Base-by-base conservation (phyloP, 2,888 invertebrate species). In the Balanococcus diminutus region DNA sequence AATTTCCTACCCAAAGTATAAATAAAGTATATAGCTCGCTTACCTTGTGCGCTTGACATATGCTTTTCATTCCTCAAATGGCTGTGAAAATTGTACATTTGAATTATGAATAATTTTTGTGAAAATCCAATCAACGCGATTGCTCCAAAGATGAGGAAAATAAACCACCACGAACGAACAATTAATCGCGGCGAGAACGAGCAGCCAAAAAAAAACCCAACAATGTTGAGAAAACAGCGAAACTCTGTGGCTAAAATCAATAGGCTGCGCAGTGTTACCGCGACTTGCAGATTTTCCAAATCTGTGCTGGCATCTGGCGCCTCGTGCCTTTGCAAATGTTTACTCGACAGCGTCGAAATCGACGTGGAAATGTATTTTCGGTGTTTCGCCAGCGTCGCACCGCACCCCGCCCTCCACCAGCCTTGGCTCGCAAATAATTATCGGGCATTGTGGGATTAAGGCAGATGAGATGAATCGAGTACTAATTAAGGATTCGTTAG, bases 41-140 rank as follows among this genome's bases (percentile, higher is more conserved):
- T 84, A 84, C 84, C 84, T 84, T 67, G 36, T 72, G 67, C 39
- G 28, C 72, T 72, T 84, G 84, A 36, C 84, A 84, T 84, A 72
- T 25, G 36, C 67, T 72, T 67, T 84, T 84, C 84, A 84, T 84
- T 84, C 84, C 84, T 84, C 25, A 72, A 67, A 25, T 36, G 39
- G 28, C 72, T 36, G 84, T 39, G 46, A 61, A 72, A 67, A 84
- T 39, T 61, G 84, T 72, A 36, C 84, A 84, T 84, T 84, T 84
- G 84, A 84, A 72, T 19, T 81, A 46, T 28, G 22, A n/a, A 81
- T 46, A 79, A 31, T 36, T 79, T 36, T 79, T 19, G n/a, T n/a
- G 9, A 32, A 31, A 28, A 67, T n/a, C 67, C 28, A 67, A 67
- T 67, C n/a, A n/a, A 28, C 14, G 28, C 28, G 28, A 14, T 28